Conservation (phyloP, 2,113 vertebrate genomes). For the Rhinolophus ferrumequinum region DNA sequence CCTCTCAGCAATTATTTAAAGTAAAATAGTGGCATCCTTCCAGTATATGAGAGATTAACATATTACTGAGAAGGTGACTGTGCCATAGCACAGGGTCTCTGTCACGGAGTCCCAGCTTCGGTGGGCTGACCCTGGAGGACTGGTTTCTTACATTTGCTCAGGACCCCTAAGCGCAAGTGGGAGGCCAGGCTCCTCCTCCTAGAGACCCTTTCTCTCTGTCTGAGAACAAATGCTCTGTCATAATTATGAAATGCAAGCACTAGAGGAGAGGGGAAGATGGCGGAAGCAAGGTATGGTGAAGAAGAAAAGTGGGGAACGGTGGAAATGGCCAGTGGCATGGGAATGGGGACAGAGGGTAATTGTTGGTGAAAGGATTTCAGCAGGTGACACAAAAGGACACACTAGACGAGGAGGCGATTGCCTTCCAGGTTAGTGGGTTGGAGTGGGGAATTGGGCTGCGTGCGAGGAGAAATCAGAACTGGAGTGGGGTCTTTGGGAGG, state of each 20-base stretch:
- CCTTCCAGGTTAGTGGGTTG: not conserved
- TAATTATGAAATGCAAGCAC: not conserved
- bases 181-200: not conserved
- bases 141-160: too few species aligned
- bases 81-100: slow-evolving; percentile 69
- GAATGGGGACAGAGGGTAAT: not conserved
- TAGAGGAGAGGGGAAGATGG: not conserved
- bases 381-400: not conserved
- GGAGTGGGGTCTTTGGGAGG: not conserved
- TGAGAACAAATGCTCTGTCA: not conserved
- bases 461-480: not conserved
- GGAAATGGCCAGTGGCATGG: fast-evolving
- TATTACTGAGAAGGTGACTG: slow-evolving; percentile 83
- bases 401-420: not conserved
- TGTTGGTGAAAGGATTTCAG: too few species aligned
- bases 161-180: not conserved
- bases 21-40: slow-evolving; percentile 76
- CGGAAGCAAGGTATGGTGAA: not conserved
- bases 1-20: slow-evolving; percentile 83
- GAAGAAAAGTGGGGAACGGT: not conserved
- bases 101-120: not conserved
- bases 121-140: not conserved
- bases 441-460: fast-evolving
- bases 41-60: slow-evolving; percentile 80
- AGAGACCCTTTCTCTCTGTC: not conserved